Percentiles rank a stretch among this genome's conserved stretches.
These are phyloP conservation scores for Lasioglossum leucozonium DNA, from an alignment of 2,888 invertebrate genomes.

Conservation along the genomic window DNA sequence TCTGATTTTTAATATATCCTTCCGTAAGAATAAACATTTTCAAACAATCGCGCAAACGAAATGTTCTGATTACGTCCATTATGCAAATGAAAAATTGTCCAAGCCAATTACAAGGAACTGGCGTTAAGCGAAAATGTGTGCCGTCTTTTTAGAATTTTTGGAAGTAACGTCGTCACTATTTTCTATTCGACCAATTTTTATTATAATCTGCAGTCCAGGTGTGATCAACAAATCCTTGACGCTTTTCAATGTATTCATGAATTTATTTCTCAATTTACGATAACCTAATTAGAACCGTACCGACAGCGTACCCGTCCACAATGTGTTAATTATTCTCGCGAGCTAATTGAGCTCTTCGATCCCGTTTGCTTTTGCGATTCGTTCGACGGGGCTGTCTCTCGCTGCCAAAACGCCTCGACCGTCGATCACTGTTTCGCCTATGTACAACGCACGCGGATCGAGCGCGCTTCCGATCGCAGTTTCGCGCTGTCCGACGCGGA, in stretches of 20 bases:
- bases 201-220: not conserved
- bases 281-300: not conserved
- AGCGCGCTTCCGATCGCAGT: slow-evolving; percentile 39
- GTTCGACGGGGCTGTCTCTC: slow-evolving; percentile 12
- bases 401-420: slow-evolving; percentile 1
- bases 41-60: not conserved
- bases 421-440: slow-evolving; percentile 10
- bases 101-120: not conserved
- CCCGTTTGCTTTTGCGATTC: not conserved
- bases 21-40: not conserved
- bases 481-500: slow-evolving; percentile 10
- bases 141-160: not conserved
- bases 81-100: not conserved
- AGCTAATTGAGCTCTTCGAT: slow-evolving; percentile 41
- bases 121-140: not conserved
- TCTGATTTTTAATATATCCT: not conserved
- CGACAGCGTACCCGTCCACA: not conserved
- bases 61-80: not conserved
- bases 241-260: not conserved
- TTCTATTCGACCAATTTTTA: not conserved
- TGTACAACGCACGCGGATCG: slow-evolving; percentile 35
- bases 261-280: slow-evolving; percentile 1
- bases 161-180: not conserved
- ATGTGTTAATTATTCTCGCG: not conserved
- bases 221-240: not conserved